A percentile compares a stretch with the other conserved stretches of the same genome.
Conservation (phyloP, 1,140 invertebrate genomes). For the Drosophila subobscura region DNA sequence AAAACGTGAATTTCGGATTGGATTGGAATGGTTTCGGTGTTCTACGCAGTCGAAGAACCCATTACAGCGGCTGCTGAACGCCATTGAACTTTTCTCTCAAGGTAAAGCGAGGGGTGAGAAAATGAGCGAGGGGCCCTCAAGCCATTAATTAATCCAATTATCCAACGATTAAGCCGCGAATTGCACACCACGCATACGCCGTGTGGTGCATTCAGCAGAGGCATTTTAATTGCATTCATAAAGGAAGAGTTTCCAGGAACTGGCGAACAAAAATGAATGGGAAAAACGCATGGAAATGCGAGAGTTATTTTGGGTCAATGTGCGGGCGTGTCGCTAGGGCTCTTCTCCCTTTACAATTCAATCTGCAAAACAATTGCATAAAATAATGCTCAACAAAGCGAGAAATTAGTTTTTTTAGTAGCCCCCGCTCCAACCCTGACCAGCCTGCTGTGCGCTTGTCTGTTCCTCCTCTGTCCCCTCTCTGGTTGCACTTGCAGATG, state of each 20-base stretch:
- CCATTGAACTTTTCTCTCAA: constrained; percentile 59
- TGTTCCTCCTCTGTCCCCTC: not conserved
- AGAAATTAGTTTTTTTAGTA: constrained; percentile 77
- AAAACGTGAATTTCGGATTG: not conserved
- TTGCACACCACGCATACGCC: constrained; percentile 25
- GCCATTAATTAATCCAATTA: constrained; percentile 55
- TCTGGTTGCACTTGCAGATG: constrained; percentile 27
- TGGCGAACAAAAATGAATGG: constrained; percentile 11
- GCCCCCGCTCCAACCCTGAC: constrained; percentile 38
- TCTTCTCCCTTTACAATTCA: constrained; percentile 50
- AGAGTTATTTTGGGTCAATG: constrained; percentile 17
- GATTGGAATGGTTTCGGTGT: not conserved
- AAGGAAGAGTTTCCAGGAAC: constrained; percentile 4
- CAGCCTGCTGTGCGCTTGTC: too few relatives aligned
- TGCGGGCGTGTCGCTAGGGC: constrained; percentile 7
- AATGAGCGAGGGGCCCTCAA: not conserved
- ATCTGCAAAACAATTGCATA: constrained; percentile 75
- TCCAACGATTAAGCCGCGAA: constrained; percentile 36
- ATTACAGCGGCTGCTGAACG: constrained; percentile 49
- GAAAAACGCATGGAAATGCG: constrained; percentile 17
- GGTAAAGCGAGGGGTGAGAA: constrained; percentile 2
- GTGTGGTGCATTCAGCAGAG: constrained; percentile 25
- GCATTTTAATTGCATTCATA: constrained; percentile 36
- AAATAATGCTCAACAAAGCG: constrained; percentile 73
- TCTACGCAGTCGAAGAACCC: constrained; percentile 55